phyloP scores from a whole-genome alignment of 2,888 invertebrate genomes.

The Nemotelus nigrinus region DNA sequence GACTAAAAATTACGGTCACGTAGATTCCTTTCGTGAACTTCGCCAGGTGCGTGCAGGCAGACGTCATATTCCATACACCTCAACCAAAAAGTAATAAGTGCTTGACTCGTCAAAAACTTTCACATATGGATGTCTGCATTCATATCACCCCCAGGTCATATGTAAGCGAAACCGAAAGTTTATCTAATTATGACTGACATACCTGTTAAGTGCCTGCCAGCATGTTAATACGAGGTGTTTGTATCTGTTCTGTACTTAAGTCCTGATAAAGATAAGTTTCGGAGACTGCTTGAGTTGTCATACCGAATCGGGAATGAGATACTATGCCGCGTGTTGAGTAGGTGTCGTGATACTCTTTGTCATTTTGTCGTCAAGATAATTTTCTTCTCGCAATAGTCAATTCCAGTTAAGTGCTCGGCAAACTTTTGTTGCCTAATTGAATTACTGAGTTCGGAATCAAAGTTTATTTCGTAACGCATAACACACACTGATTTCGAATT shows the following conservation, averaged over 20 bases:
- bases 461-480: background rate
- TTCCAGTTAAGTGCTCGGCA: slow-evolving; percentile 31
- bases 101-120: too few species aligned
- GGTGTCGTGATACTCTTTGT: slow-evolving; percentile 17
- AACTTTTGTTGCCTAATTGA: slow-evolving; percentile 41
- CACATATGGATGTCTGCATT: too few species aligned
- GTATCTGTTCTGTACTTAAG: background rate
- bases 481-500: background rate
- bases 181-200: slow-evolving; percentile 45
- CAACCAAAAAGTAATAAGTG: too few species aligned
- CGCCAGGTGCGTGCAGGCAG: too few species aligned
- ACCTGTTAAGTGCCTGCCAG: slow-evolving; percentile 29
- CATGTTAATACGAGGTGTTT: slow-evolving; percentile 12
- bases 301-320: slow-evolving; percentile 5
- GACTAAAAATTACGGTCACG: too few species aligned
- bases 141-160: background rate
- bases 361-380: slow-evolving; percentile 41
- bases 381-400: slow-evolving; percentile 11
- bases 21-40: too few species aligned
- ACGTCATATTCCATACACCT: too few species aligned
- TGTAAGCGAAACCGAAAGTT: slow-evolving; percentile 37
- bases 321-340: slow-evolving; percentile 10
- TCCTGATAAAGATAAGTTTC: slow-evolving; percentile 29
- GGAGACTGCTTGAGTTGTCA: slow-evolving; percentile 16
- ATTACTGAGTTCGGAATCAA: slow-evolving; percentile 26